Evolutionary conservation across 2,888 invertebrate species (phyloP), one percentile per base, ranked within the genome.

Genomic region (Polyommatus iphigenia): DNA sequence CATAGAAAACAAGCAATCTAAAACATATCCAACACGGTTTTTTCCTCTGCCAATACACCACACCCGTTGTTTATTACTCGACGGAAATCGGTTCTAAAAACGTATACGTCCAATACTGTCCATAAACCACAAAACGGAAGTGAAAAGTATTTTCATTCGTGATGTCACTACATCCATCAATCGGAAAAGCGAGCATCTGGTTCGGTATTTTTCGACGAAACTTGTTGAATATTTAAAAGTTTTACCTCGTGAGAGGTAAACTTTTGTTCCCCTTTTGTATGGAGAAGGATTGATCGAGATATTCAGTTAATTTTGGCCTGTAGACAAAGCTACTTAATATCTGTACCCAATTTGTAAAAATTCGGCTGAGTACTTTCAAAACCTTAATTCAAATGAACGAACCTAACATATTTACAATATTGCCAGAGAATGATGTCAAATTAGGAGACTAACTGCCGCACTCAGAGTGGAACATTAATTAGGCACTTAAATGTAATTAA

Each of bases 201-300:
- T 62, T 62, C 24, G 4, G 13, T 62, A 24, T 67, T 67, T 62
- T 67, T 6, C 29, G 29, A 67, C 10, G 29, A 67, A 67, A 67
- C 67, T 67, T 67, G 67, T 32, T 67, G 67, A 67, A 67, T 67
- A 67, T 67, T 32, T 67, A 29, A 67, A 67, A 32, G 18, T 67
- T 67, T 32, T 32, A 29, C 67, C 29, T 67, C 67, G 6, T 67
- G 29, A 32, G 29, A 67, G 29, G 4, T 6, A 67, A 67, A 67
- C 67, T 67, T 67, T 67, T 20, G 18, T n/a, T 24, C 6, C 67
- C 29, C 29, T 67, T 32, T 29, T 29, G 67, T 13, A 29, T 32
- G 1, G 5, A 67, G 67, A 15, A 67, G 67, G 67, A 67, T 67
- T 32, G 67, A 15, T 67, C 29, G 24, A 13, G 6, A 59, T n/a